Conservation (phyloP, 2,888 invertebrate species). For the Zelleria hepariella region DNA sequence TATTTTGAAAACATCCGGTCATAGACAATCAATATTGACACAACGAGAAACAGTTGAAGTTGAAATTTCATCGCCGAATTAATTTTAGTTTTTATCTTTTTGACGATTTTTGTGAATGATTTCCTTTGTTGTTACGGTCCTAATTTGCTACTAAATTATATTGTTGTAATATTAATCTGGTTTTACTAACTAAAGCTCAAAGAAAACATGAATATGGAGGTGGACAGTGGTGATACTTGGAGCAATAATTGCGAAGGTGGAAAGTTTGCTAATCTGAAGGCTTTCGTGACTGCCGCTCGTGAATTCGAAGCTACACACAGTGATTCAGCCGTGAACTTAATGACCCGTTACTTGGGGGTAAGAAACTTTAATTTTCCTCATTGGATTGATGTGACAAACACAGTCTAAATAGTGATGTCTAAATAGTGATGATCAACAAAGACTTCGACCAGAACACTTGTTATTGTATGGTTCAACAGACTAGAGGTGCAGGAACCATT, state of each 20-base stretch:
- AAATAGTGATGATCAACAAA: too few relatives aligned
- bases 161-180: not conserved
- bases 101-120: conserved; percentile 23
- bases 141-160: not conserved
- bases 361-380: too few relatives aligned
- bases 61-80: conserved; percentile 31
- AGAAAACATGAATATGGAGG: conserved; percentile 36
- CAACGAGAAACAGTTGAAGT: conserved; percentile 60
- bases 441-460: too few relatives aligned
- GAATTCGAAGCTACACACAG: conserved; percentile 68
- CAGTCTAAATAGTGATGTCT: too few relatives aligned
- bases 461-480: too few relatives aligned
- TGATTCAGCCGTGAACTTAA: conserved; percentile 61
- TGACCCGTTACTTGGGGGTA: conserved; percentile 68
- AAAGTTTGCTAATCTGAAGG: conserved; percentile 62
- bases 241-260: conserved; percentile 42
- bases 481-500: too few relatives aligned
- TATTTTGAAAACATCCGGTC: conserved; percentile 29
- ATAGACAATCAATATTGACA: conserved; percentile 17
- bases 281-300: conserved; percentile 65
- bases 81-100: conserved; percentile 19
- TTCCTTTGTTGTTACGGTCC: not conserved
- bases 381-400: too few relatives aligned
- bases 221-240: conserved; percentile 45
- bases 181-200: too few relatives aligned